Percentiles rank a stretch among this genome's conserved stretches.
phyloP scores from a whole-genome alignment of 2,113 vertebrate species.

The Cebidichthys violaceus region DNA sequence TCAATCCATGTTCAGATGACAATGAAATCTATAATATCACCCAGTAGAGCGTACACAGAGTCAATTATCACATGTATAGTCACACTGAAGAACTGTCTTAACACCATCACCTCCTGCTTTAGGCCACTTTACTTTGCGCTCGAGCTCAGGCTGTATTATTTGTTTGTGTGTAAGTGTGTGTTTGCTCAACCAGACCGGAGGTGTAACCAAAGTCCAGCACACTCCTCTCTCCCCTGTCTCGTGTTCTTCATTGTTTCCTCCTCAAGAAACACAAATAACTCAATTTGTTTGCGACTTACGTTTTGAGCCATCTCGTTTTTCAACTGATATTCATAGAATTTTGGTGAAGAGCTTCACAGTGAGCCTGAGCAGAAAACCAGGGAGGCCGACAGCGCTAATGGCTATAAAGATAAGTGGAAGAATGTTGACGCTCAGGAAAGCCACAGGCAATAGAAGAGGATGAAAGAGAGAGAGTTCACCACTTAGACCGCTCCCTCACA shows the following conservation, averaged over 20 bases:
- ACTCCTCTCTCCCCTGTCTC: slow-evolving; percentile 26
- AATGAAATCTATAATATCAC: neutral
- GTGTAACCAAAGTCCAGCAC: slow-evolving; percentile 48
- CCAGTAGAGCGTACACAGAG: neutral
- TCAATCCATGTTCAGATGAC: neutral
- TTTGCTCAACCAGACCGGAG: slow-evolving; percentile 46
- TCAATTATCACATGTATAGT: slow-evolving; percentile 3
- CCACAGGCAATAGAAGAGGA: slow-evolving; percentile 80
- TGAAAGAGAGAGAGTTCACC: slow-evolving; percentile 77
- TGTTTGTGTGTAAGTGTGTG: slow-evolving; percentile 37
- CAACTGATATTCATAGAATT: slow-evolving; percentile 80
- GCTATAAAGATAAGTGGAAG: slow-evolving; percentile 87
- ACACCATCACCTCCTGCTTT: neutral
- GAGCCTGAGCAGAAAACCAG: slow-evolving; percentile 83
- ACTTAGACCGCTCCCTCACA: slow-evolving; percentile 74
- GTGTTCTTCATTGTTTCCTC: slow-evolving; percentile 65
- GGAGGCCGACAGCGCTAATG: slow-evolving; percentile 83
- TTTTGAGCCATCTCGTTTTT: slow-evolving; percentile 62
- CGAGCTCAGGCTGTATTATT: slow-evolving; percentile 24
- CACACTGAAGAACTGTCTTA: neutral
- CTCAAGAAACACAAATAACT: slow-evolving; percentile 71
- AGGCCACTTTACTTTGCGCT: slow-evolving; percentile 32
- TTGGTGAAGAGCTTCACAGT: slow-evolving; percentile 66
- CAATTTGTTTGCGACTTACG: slow-evolving; percentile 73
- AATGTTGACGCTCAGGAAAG: slow-evolving; percentile 82